Evolutionary conservation across 2,888 invertebrate species (phyloP), one percentile per base, ranked within the genome.

Genomic region (Blastobasis adustella): DNA sequence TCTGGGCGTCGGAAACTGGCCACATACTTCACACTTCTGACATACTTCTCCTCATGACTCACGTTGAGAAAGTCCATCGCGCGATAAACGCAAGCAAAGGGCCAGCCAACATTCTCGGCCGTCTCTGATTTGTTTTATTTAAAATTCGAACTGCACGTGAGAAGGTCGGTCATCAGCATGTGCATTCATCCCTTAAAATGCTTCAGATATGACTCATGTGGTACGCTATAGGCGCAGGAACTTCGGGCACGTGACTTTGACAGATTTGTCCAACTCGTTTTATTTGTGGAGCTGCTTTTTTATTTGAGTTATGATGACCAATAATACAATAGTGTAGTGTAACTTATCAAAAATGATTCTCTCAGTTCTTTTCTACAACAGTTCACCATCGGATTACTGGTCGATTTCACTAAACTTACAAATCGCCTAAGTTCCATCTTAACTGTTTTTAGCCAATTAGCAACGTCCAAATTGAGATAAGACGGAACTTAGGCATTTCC

Each of bases 21-120:
- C 69, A 67, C 69, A 67, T 65, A 73, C 64, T 76, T 76, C 70
- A 73, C 66, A 68, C 72, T 64, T 66, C 62, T 67, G 72, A 65
- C 79, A 82, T 79, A 77, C 79, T 79, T 81, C 62, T 58, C 47
- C 55, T 58, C 66, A 23, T 85, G 84, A 86, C 63, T 86, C 85
- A 85, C 56, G 47, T 58, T 49, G 49, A 39, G 47, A 53, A 54
- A 54, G 51, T 51, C 36, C 49, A 37, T 37, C 10, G 40, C 49
- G 57, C 53, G 55, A 56, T 58, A 57, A 53, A 58, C 44, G 41
- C 45, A 45, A 49, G 46, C 46, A 6, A 46, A 51, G 52, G 46
- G 54, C 38, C 23, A 23, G 46, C 51, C 42, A 49, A 37, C 49
- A 53, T 50, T 50, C 46, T 53, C 48, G 52, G 23, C 23, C 23